Evolutionary conservation across 2,797 vertebrate genomes (phyloP).

Genomic region (Pangasius sanitwongsei): DNA sequence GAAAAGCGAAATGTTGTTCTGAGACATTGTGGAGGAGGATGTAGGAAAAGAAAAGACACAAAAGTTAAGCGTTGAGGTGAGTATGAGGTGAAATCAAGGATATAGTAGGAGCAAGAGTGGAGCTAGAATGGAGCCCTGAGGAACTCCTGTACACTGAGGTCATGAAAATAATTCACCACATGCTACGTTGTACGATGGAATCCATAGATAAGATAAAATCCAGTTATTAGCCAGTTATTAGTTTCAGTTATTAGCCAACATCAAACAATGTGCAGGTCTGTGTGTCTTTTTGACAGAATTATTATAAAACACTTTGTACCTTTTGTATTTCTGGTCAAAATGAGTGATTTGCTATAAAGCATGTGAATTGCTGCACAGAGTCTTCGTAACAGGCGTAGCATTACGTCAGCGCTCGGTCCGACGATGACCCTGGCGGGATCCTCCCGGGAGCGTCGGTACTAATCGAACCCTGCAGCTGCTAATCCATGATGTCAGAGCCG

Average conservation of each 20-base stretch:
- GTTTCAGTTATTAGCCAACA: no score
- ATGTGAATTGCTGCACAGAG: not conserved
- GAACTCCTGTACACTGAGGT: not conserved
- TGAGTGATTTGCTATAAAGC: no score
- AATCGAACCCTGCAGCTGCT: conserved; percentile 38
- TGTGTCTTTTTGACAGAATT: no score
- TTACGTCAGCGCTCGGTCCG: conserved; percentile 1
- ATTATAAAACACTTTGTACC: no score
- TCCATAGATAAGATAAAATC: not conserved
- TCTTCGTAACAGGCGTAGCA: not conserved
- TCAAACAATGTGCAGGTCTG: no score
- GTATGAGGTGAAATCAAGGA: not conserved
- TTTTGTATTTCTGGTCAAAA: no score
- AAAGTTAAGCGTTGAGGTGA: not conserved
- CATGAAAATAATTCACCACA: not conserved
- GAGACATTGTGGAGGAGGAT: not conserved
- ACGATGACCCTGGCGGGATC: conserved; percentile 5
- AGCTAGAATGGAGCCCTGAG: not conserved
- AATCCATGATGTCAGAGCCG: conserved; percentile 39
- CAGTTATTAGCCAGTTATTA: no score
- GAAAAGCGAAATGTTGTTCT: not conserved
- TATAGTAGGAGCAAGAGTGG: not conserved
- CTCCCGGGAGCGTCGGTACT: not conserved
- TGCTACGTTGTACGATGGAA: not conserved
- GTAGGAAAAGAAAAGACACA: not conserved